Percentiles rank a stretch among this genome's conserved stretches.
phyloP scores from a whole-genome alignment of 2,888 invertebrate species.

The Agrochola litura region DNA sequence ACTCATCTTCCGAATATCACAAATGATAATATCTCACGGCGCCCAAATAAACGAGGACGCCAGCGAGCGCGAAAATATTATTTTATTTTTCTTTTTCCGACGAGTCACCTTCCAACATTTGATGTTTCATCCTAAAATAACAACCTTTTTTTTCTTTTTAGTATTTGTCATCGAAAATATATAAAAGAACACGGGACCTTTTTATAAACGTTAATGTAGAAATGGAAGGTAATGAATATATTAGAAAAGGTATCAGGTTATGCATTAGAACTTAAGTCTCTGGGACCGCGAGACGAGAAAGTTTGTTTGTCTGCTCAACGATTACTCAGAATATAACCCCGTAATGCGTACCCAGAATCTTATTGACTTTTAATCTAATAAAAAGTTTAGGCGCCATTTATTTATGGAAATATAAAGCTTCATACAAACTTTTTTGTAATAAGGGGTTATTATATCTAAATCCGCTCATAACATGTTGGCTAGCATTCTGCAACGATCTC shows the following conservation, averaged over 20 bases:
- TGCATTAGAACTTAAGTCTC: conserved; percentile 34
- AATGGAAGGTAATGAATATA: conserved; percentile 28
- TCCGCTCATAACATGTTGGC: neutral
- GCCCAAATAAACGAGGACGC: conserved; percentile 37
- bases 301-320: conserved; percentile 32
- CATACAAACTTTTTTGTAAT: conserved; percentile 22
- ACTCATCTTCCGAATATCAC: conserved; percentile 47
- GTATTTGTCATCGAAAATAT: conserved; percentile 39
- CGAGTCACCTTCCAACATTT: conserved; percentile 40
- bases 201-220: conserved; percentile 12
- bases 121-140: conserved; percentile 56
- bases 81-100: conserved; percentile 47
- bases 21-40: conserved; percentile 52
- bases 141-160: conserved; percentile 32
- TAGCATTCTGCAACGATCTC: conserved; percentile 8
- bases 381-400: conserved; percentile 34
- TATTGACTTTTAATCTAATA: conserved; percentile 30
- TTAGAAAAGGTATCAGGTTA: conserved; percentile 29
- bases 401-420: conserved; percentile 40
- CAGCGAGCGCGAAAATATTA: conserved; percentile 35
- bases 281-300: conserved; percentile 29
- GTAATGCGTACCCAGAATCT: conserved; percentile 2
- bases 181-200: conserved; percentile 29
- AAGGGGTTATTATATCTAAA: conserved; percentile 14
- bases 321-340: conserved; percentile 10